phyloP scores from a whole-genome alignment of 2,888 invertebrate genomes.

The Pristionchus fissidentatus region DNA sequence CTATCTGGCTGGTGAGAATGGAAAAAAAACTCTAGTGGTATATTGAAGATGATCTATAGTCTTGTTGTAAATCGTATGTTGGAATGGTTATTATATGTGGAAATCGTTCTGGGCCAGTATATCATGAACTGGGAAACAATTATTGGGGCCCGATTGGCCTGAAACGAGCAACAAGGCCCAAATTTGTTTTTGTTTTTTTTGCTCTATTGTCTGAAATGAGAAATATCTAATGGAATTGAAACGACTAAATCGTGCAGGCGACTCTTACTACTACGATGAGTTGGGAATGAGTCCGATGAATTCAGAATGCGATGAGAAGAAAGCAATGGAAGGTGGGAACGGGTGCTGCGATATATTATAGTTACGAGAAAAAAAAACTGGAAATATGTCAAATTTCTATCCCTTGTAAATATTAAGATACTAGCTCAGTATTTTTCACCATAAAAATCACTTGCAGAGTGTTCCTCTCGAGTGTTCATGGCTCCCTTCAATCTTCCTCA shows the following conservation, averaged over 20 bases:
- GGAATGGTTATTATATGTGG: neutral
- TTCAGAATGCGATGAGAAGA: conserved; percentile 42
- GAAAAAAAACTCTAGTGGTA: too few relatives aligned
- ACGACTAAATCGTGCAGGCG: conserved; percentile 8
- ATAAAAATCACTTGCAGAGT: conserved; percentile 25
- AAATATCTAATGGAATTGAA: too few relatives aligned
- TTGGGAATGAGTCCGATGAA: conserved; percentile 63
- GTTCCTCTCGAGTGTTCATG: conserved; percentile 54
- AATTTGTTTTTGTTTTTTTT: too few relatives aligned
- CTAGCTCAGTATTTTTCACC: neutral
- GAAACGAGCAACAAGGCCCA: too few relatives aligned
- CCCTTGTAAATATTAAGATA: neutral
- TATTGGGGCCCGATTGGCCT: neutral
- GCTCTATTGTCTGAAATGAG: too few relatives aligned
- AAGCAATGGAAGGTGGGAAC: conserved; percentile 6
- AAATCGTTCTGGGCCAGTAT: too few relatives aligned
- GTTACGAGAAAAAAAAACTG: too few relatives aligned
- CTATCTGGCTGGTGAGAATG: conserved; percentile 38
- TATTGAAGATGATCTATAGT: too few relatives aligned
- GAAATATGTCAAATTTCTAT: too few relatives aligned
- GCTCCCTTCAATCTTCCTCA: conserved; percentile 67
- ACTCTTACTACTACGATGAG: conserved; percentile 66
- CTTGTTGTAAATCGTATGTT: too few relatives aligned
- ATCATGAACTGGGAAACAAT: too few relatives aligned
- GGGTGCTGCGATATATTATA: too few relatives aligned